These are phyloP conservation scores for Taxidea taxus DNA, from an alignment of 2,113 vertebrate genomes.

Conservation along the genomic window DNA sequence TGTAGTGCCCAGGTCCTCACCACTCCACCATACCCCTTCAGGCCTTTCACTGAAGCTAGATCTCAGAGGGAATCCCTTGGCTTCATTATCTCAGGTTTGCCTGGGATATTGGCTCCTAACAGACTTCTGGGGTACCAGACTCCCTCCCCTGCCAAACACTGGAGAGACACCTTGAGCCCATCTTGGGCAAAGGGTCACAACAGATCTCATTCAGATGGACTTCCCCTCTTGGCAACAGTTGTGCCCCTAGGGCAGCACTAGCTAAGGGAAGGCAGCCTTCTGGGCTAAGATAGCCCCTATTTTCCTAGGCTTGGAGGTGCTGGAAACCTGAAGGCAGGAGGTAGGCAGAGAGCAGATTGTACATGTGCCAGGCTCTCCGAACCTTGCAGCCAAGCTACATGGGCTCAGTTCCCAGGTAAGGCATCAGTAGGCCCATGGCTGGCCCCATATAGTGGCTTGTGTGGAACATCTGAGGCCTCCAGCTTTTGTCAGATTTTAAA, in stretches of 20 bases:
- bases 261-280: not conserved
- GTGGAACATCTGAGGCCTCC: not conserved
- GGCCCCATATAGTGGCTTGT: not conserved
- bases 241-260: not conserved
- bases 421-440: not conserved
- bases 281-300: not conserved
- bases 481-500: not conserved
- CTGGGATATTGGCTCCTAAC: not conserved
- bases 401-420: not conserved
- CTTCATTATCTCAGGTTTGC: not conserved
- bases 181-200: not conserved
- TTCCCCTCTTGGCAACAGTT: not conserved
- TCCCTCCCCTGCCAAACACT: not conserved
- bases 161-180: not conserved
- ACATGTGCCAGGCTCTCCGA: not conserved
- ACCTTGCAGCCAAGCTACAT: not conserved
- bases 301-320: not conserved
- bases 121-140: not conserved
- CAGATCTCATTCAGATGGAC: not conserved
- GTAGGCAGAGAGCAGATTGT: not conserved
- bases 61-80: not conserved
- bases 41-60: not conserved
- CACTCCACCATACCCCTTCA: not conserved
- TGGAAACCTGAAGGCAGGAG: not conserved
- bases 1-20: not conserved